Evolutionary conservation across 1,140 invertebrate species (phyloP).

Genomic region (Hycleus cichorii): DNA sequence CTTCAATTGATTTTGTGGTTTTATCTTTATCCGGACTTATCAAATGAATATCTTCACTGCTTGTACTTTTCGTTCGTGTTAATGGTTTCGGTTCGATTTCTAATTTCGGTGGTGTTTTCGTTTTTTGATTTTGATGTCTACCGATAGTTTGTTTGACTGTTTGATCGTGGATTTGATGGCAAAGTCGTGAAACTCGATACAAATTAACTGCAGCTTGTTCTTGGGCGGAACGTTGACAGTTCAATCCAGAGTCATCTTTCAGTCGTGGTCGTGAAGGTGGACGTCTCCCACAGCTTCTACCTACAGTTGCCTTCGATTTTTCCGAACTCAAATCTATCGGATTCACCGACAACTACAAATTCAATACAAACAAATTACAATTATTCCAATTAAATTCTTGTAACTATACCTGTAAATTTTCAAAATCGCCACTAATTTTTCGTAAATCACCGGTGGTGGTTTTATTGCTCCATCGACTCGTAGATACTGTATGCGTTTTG

Average conservation of each 20-base stretch:
- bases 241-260: slow-evolving; percentile 18
- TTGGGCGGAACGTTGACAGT: slow-evolving; percentile 21
- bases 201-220: slow-evolving; percentile 31
- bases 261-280: slow-evolving; percentile 42
- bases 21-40: slow-evolving; percentile 26
- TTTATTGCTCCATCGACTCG: slow-evolving; percentile 43
- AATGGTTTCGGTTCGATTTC: not conserved
- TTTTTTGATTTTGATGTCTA: slow-evolving; percentile 27
- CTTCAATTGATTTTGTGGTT: slow-evolving; percentile 30
- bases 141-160: slow-evolving; percentile 34
- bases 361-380: slow-evolving; percentile 12
- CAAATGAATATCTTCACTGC: slow-evolving; percentile 43
- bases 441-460: not conserved
- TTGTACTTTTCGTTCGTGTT: slow-evolving; percentile 40
- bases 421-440: slow-evolving; percentile 23
- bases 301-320: slow-evolving; percentile 45
- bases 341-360: slow-evolving; percentile 45
- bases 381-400: not conserved
- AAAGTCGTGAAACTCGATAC: slow-evolving; percentile 40
- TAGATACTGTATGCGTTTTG: slow-evolving; percentile 46
- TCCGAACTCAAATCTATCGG: slow-evolving; percentile 46
- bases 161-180: slow-evolving; percentile 38
- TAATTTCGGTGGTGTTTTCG: slow-evolving; percentile 23
- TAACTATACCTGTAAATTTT: slow-evolving; percentile 34
- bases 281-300: slow-evolving; percentile 42